Evolutionary conservation across 2,888 invertebrate species (phyloP).

Genomic region (Mimachlamys varia): DNA sequence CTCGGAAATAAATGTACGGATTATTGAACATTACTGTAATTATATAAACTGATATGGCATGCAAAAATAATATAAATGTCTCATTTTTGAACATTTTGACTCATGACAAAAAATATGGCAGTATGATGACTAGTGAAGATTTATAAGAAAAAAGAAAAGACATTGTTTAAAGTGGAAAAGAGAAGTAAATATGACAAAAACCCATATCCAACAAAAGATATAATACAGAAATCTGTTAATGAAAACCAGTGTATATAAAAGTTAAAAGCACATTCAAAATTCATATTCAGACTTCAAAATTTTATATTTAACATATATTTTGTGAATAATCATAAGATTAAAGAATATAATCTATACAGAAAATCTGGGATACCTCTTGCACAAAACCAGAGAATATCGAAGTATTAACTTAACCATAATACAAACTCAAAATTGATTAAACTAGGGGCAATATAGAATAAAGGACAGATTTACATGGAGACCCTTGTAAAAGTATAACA

Average conservation of each 20-base stretch:
- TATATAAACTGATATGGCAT: too few relatives aligned
- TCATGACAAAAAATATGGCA: neutral
- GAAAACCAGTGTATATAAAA: too few relatives aligned
- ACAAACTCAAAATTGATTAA: too few relatives aligned
- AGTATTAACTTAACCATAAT: too few relatives aligned
- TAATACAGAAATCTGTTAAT: neutral
- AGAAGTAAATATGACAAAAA: neutral
- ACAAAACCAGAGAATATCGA: too few relatives aligned
- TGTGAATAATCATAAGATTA: too few relatives aligned
- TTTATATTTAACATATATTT: neutral
- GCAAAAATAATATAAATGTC: neutral
- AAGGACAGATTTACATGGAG: too few relatives aligned
- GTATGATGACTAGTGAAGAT: neutral
- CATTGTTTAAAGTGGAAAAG: neutral
- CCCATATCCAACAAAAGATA: neutral
- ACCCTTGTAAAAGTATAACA: too few relatives aligned
- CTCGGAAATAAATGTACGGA: neutral
- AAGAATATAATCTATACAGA: too few relatives aligned
- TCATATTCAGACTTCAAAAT: neutral
- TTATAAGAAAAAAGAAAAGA: neutral
- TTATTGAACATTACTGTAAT: too few relatives aligned
- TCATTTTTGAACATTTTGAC: neutral
- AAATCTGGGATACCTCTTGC: too few relatives aligned
- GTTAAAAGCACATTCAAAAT: neutral
- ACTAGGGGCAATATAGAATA: too few relatives aligned